phyloP scores from a whole-genome alignment of 2,113 vertebrate species.

The Nycticryphes semicollaris region DNA sequence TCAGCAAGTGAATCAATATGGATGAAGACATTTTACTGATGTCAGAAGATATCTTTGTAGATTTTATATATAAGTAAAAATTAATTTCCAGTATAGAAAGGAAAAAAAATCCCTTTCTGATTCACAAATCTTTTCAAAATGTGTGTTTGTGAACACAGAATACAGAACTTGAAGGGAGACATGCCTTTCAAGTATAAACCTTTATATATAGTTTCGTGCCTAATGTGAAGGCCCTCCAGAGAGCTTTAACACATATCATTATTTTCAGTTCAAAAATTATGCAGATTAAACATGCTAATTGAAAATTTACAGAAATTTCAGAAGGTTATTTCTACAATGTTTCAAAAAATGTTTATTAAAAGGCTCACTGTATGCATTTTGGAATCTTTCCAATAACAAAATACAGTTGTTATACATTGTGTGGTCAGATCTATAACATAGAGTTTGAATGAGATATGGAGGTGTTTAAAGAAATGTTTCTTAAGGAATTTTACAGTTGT shows the following conservation, averaged over 20 bases:
- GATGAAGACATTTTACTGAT: slow-evolving; percentile 37
- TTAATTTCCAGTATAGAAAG: slow-evolving; percentile 10
- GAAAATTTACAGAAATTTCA: not conserved
- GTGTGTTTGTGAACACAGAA: not conserved
- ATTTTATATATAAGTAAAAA: slow-evolving; percentile 14
- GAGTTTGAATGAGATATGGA: not conserved
- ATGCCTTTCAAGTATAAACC: not conserved
- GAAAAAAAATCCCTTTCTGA: not conserved
- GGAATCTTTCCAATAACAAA: not conserved
- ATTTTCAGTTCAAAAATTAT: slow-evolving; percentile 9
- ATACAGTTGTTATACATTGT: not conserved
- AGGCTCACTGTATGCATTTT: not conserved
- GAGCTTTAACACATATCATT: not conserved
- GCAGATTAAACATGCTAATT: not conserved
- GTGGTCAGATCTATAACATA: not conserved
- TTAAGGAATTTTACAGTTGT: not conserved
- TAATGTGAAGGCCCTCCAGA: not conserved
- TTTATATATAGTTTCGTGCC: not conserved
- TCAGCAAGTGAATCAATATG: slow-evolving; percentile 33
- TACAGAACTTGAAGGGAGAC: not conserved
- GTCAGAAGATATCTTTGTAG: slow-evolving; percentile 12
- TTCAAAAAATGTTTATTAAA: not conserved
- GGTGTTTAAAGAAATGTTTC: slow-evolving; percentile 8
- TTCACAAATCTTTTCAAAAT: not conserved
- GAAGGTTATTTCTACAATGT: not conserved